These are phyloP conservation scores for Periophthalmodon schlosseri DNA, from an alignment of 2,113 vertebrate genomes.

Conservation along the genomic window DNA sequence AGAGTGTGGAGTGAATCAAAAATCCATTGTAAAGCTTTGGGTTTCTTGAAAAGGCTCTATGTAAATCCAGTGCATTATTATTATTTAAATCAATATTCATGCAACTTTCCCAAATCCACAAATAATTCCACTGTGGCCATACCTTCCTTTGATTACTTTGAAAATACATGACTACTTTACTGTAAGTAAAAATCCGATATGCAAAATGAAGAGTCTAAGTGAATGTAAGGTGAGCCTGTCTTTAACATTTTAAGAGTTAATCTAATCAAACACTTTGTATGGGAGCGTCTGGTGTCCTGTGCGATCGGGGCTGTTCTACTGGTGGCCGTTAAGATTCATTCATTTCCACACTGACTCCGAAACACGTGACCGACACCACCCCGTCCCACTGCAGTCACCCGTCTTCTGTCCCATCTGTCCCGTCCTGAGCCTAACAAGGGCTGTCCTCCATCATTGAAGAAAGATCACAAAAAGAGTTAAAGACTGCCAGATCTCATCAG, in stretches of 20 bases:
- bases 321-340: conserved; percentile 78
- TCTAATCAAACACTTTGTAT: conserved; percentile 32
- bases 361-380: conserved; percentile 73
- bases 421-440: conserved; percentile 75
- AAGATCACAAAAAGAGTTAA: conserved; percentile 65
- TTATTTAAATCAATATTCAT: too few relatives aligned
- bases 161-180: conserved; percentile 27
- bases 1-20: too few relatives aligned
- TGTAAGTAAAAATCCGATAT: conserved; percentile 14
- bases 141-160: too few relatives aligned
- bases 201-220: conserved; percentile 22
- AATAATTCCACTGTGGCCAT: too few relatives aligned
- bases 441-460: conserved; percentile 52
- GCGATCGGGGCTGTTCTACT: conserved; percentile 73
- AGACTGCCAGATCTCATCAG: conserved; percentile 70
- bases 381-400: conserved; percentile 59
- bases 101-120: too few relatives aligned
- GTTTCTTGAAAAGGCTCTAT: too few relatives aligned
- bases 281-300: conserved; percentile 72
- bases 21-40: too few relatives aligned
- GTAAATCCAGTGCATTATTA: too few relatives aligned
- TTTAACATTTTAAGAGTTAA: background rate
- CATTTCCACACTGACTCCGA: conserved; percentile 66
- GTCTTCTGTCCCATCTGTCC: conserved; percentile 83
- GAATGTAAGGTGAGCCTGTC: too few relatives aligned